Evolutionary conservation across 2,797 vertebrate genomes (phyloP).

Genomic region (Helarctos malayanus): DNA sequence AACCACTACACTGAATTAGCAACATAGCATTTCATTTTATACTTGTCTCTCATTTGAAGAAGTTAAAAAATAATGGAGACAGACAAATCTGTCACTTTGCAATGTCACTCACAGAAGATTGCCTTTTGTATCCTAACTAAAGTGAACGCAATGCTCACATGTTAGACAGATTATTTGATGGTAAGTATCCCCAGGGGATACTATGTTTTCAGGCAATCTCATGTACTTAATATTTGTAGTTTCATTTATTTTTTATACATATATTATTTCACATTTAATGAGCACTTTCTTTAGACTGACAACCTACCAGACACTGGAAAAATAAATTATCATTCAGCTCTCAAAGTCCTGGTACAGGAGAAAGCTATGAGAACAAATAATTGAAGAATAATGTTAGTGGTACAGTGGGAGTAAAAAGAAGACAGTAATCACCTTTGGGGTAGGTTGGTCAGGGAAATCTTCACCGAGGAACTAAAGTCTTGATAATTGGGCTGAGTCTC

Average conservation of each 20-base stretch:
- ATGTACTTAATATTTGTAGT: not conserved
- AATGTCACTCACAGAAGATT: not conserved
- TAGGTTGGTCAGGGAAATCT: not conserved
- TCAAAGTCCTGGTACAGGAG: not conserved
- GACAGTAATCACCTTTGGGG: not conserved
- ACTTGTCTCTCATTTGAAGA: slow-evolving; percentile 2
- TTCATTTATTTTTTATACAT: slow-evolving; percentile 43
- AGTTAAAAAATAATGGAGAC: not conserved
- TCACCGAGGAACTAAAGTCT: not conserved
- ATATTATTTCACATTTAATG: slow-evolving; percentile 47
- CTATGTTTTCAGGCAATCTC: not conserved
- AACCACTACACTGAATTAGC: not conserved
- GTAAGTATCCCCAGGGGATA: not conserved
- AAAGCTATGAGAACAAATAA: slow-evolving; percentile 6
- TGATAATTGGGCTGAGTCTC: not conserved
- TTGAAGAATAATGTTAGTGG: not conserved
- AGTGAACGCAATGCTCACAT: slow-evolving; percentile 5
- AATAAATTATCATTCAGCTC: not conserved
- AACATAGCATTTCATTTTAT: slow-evolving; percentile 9
- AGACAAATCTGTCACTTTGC: slow-evolving; percentile 31
- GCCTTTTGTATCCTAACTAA: slow-evolving; percentile 26
- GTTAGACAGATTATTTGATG: not conserved
- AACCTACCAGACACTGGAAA: not conserved
- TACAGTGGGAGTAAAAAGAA: not conserved
- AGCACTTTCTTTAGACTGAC: not conserved